Evolutionary conservation across 2,888 invertebrate genomes (phyloP), one percentile per base, ranked within the genome.

Genomic region (Dolichopus griseipennis): DNA sequence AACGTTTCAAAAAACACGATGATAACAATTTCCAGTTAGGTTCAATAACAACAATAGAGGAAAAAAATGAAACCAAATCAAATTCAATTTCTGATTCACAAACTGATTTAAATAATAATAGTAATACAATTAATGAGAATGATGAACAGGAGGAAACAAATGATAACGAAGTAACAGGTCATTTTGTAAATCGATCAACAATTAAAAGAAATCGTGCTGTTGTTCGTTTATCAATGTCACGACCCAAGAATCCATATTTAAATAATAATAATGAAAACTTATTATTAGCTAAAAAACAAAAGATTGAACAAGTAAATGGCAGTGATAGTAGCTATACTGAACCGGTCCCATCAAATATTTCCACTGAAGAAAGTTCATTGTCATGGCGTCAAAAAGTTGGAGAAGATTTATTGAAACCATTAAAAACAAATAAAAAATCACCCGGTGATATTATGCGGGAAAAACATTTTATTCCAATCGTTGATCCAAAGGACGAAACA

Each of bases 381-480:
- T 43, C 34, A 8, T 89, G 89, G 89, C 83, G 89, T 68, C 85
- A 88, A 75, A 87, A 85, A 73, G 83, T 89, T 67, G 85, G 86
- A 0, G 84, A 86, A 1, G 88, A 88, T 75, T 69, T 79, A 68
- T 74, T 75, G 1, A 77, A 75, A 70, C 75, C 77, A 1, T 67
- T 69, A 1, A 74, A 74, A 65, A 74, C 75, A 20, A 73, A 74
- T 34, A 87, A 86, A 75, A 90, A 89, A 76, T 85, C 88, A 0
- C 84, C 90, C 1, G 92, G 92, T 0, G 90, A 91, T 72, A 83
- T 89, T 72, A 81, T 93, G 68, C 85, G 90, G 22, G 92, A 93
- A 78, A 91, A 92, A 77, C 90, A 89, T 76, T 80, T 87, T 64
- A 87, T 91, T 34, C 86, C 85, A 74, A 65, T 78, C 77, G 73